These are phyloP conservation scores for Drosophila neutralis DNA, from an alignment of 2,888 invertebrate genomes.

Conservation along the genomic window DNA sequence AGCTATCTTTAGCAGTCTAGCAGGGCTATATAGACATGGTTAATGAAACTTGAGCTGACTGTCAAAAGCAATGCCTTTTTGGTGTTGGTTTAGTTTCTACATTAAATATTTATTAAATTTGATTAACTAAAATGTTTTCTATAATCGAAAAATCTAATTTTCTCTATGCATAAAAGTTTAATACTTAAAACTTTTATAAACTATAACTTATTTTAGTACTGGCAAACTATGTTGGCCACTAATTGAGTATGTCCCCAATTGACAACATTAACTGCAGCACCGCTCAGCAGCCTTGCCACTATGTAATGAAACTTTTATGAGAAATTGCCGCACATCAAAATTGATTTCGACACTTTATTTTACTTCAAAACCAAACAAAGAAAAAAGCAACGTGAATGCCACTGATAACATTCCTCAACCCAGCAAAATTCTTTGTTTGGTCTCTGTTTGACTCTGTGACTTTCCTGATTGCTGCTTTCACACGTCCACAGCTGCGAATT, in stretches of 20 bases:
- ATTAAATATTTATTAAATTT: not conserved
- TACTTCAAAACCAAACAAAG: not conserved
- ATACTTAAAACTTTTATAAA: not conserved
- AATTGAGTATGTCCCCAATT: constrained; percentile 26
- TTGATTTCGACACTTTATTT: constrained; percentile 38
- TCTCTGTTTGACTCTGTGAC: constrained; percentile 26
- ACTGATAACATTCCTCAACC: constrained; percentile 32
- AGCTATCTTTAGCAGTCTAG: not conserved
- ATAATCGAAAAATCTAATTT: not conserved
- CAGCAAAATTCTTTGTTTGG: constrained; percentile 56
- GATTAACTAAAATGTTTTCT: not conserved
- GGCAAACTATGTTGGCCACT: not conserved
- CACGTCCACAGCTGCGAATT: constrained; percentile 25
- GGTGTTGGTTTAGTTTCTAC: not conserved
- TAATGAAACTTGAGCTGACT: not conserved
- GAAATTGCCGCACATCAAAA: constrained; percentile 60
- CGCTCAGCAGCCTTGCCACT: not conserved
- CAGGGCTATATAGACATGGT: not conserved
- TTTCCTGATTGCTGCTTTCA: constrained; percentile 58
- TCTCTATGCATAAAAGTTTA: not conserved
- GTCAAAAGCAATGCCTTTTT: not conserved
- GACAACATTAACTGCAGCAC: constrained; percentile 7
- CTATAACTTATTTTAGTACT: not conserved
- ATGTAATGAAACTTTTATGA: constrained; percentile 67
- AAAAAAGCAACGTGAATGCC: constrained; percentile 26